Percentiles rank a stretch among this genome's conserved stretches.
These are phyloP conservation scores for Triplophysa dalaica DNA, from an alignment of 2,113 vertebrate genomes.

Conservation along the genomic window DNA sequence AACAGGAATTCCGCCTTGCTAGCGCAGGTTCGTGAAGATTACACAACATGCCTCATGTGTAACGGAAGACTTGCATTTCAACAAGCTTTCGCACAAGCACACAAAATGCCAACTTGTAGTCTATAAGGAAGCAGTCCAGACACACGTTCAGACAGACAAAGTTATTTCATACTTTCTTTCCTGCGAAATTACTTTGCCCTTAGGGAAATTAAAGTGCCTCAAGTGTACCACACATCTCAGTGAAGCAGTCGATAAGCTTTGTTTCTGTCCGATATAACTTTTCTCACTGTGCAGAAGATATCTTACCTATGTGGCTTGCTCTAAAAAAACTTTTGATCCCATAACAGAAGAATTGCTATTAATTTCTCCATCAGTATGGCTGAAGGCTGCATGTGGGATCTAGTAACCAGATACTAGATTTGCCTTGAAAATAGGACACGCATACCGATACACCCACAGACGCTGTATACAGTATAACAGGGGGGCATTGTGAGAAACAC, in stretches of 20 bases:
- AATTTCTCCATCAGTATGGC: background rate
- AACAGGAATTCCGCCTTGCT: background rate
- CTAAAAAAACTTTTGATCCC: background rate
- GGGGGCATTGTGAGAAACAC: background rate
- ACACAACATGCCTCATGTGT: background rate
- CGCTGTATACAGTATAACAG: constrained; percentile 6
- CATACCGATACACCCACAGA: background rate
- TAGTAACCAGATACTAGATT: background rate
- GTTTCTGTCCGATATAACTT: too few species aligned
- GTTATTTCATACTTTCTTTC: constrained; percentile 25
- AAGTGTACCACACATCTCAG: background rate
- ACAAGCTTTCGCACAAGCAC: background rate
- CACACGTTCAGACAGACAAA: background rate
- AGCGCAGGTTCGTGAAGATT: background rate
- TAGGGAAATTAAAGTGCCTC: constrained; percentile 1
- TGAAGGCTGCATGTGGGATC: background rate
- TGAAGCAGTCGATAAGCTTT: too few species aligned
- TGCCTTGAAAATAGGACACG: constrained; percentile 1
- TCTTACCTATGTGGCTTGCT: too few species aligned
- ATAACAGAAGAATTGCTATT: constrained; percentile 7
- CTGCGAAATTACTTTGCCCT: constrained; percentile 35
- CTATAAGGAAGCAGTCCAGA: constrained; percentile 24
- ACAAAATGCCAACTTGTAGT: background rate
- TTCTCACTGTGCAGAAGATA: too few species aligned
- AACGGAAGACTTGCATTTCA: background rate